phyloP scores from a whole-genome alignment of 2,888 invertebrate genomes.

The Andrena bucephala region DNA sequence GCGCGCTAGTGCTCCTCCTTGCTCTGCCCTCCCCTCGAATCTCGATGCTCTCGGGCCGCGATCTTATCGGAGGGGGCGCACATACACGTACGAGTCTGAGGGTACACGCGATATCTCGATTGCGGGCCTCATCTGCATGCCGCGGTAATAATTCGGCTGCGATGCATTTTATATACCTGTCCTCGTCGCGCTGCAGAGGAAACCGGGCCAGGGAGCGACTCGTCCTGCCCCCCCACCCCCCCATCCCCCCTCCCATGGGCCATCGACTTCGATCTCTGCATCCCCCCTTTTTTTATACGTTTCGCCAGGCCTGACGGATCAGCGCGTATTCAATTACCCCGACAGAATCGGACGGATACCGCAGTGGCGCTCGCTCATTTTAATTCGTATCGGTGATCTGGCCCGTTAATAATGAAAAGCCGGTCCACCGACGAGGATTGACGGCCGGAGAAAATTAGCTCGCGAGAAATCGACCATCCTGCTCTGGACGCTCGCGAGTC shows the following conservation, averaged over 20 bases:
- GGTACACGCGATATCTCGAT: constrained; percentile 75
- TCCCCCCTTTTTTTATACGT: constrained; percentile 5
- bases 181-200: constrained; percentile 41
- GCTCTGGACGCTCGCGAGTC: neutral
- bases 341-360: constrained; percentile 59
- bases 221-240: constrained; percentile 48
- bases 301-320: constrained; percentile 48
- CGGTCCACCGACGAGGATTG: constrained; percentile 28
- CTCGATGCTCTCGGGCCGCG: constrained; percentile 66
- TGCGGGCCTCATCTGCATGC: constrained; percentile 73
- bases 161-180: constrained; percentile 62
- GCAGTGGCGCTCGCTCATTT: constrained; percentile 55
- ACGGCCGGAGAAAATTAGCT: constrained; percentile 31
- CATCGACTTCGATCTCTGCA: constrained; percentile 6
- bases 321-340: constrained; percentile 66
- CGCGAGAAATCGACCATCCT: neutral
- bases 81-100: constrained; percentile 58
- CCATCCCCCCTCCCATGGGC: neutral
- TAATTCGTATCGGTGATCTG: constrained; percentile 63
- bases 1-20: constrained; percentile 7
- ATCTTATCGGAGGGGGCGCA: constrained; percentile 66
- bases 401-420: constrained; percentile 55
- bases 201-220: constrained; percentile 75
- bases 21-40: constrained; percentile 14
- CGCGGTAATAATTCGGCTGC: constrained; percentile 74